Conservation (phyloP, 2,888 invertebrate genomes). For the Lingula anatina region DNA sequence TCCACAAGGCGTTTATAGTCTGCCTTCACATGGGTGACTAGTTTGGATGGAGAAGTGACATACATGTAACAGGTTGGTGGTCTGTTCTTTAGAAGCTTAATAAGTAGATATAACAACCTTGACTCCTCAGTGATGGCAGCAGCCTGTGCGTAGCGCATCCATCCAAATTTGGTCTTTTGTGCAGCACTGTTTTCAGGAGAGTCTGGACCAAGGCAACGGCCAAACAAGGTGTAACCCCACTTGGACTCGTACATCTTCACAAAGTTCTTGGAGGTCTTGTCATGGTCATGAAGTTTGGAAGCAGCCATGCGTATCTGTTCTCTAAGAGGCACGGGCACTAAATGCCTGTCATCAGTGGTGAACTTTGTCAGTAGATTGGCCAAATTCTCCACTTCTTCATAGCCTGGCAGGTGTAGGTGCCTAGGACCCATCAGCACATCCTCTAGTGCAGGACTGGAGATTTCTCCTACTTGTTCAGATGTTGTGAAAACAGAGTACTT, state of each 20-base stretch:
- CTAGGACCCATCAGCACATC: neutral
- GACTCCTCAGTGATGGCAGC: neutral
- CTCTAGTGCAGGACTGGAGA: neutral
- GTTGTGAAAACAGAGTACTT: neutral
- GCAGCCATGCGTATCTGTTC: neutral
- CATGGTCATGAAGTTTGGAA: neutral
- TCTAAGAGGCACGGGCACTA: neutral
- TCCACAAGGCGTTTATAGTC: neutral
- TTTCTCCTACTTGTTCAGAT: neutral
- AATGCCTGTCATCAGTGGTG: neutral
- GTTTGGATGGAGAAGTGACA: neutral
- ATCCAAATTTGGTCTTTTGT: neutral
- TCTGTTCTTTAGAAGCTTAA: neutral
- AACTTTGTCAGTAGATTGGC: neutral
- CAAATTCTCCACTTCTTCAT: neutral
- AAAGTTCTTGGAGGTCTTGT: neutral
- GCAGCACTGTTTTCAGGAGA: neutral
- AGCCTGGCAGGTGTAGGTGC: neutral
- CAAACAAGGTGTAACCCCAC: neutral
- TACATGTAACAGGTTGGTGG: neutral
- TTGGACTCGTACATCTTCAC: neutral
- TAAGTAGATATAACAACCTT: neutral
- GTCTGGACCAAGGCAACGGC: neutral
- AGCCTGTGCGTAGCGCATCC: neutral
- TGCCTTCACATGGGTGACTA: neutral